Base-by-base conservation (phyloP, 1,140 invertebrate genomes). In the Calephelis virginiensis region DNA sequence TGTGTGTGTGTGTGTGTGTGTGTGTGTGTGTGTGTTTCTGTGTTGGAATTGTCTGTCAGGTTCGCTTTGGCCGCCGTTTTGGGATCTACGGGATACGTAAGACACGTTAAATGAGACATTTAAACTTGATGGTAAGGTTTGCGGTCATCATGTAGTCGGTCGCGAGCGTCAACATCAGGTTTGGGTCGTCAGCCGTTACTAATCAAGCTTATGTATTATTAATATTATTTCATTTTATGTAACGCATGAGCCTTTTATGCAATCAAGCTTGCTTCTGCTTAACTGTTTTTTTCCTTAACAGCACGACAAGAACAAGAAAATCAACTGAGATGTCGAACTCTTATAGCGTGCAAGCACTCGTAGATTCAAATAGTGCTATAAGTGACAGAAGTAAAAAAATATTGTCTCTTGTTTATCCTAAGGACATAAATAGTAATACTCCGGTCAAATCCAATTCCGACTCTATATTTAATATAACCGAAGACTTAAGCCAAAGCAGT, bases 401-500 rank as follows among this genome's bases (percentile, higher is more conserved):
- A 7, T 17, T 59, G 12, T 59, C 28, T n/a, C 53, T 59, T 11
- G 7, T 38, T 2, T 7, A 8, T 11, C 28, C 28, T 38, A 59
- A 59, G 12, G 53, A 59, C n/a, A 50, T 45, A 43, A 59, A n/a
- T 59, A 6, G 45, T 17, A 63, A 47, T 28, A 6, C 43, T 47
- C 17, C 14, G 7, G 17, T 12, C 11, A 46, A 6, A 17, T 0
- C 13, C 3, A 17, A 47, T 43, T 14, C 60, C 17, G 17, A 43
- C 45, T 61, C 13, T 61, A 17, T 11, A n/a, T 45, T 46, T 0
- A 11, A 45, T 40, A 4, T 47, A n/a, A 53, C 53, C 5, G 14
- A 45, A 8, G 63, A 65, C 17, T 50, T 56, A 13, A 80, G 71
- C 28, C 80, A 87, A 50, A 81, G 83, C 6, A 87, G 70, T 49